Conservation (phyloP, 1,140 invertebrate species). For the Leptopilina boulardi region DNA sequence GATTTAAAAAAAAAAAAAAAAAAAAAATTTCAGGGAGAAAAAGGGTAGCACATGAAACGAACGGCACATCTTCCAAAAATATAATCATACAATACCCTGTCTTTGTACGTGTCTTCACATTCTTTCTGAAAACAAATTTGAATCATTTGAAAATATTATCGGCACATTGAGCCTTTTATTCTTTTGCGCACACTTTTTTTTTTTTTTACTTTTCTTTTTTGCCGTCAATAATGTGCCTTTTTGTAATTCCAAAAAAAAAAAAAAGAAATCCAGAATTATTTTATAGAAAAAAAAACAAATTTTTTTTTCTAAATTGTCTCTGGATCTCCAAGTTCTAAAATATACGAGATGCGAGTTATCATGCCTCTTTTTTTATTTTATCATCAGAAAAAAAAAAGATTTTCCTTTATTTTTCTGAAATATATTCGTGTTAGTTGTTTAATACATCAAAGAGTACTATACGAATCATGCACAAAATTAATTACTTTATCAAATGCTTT, state of each 20-base stretch:
- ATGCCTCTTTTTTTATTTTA: neutral
- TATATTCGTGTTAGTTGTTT: constrained; percentile 3
- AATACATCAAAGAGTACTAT: constrained; percentile 12
- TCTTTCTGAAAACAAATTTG: constrained; percentile 85
- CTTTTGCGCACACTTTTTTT: constrained; percentile 1
- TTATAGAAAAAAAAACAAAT: neutral
- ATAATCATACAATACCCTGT: constrained; percentile 85
- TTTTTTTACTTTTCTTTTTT: neutral
- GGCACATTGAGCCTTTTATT: constrained; percentile 36
- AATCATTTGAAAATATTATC: constrained; percentile 69
- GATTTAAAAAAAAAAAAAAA: constrained; percentile 65
- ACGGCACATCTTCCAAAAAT: constrained; percentile 76
- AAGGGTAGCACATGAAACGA: constrained; percentile 75
- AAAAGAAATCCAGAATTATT: neutral
- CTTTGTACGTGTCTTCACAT: constrained; percentile 88
- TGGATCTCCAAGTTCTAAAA: constrained; percentile 22
- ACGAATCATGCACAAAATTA: constrained; percentile 1
- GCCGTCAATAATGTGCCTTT: neutral
- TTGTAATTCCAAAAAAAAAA: too few species aligned
- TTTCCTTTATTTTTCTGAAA: neutral
- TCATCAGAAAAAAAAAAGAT: neutral
- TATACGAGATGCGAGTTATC: neutral
- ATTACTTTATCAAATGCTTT: neutral
- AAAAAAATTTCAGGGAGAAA: constrained; percentile 64
- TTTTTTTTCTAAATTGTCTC: neutral